Evolutionary conservation across 2,113 vertebrate genomes (phyloP).

Genomic region (Speoplatyrhinus poulsoni): DNA sequence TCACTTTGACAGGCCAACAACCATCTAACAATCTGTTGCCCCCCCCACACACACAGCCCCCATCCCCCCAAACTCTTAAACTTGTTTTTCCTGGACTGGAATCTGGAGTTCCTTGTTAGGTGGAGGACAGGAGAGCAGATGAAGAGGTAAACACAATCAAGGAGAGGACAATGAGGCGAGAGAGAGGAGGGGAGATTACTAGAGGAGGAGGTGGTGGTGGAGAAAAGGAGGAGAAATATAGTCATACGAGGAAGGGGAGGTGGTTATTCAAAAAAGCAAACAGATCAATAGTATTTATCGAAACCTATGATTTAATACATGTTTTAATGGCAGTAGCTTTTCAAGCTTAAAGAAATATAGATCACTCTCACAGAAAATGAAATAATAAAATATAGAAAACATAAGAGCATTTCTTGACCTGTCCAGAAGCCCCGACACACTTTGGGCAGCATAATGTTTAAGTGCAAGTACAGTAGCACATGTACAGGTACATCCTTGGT

Average conservation of each 20-base stretch:
- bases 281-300: too few species aligned
- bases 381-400: too few species aligned
- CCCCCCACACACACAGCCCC: background rate
- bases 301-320: too few species aligned
- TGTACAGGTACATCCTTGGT: too few species aligned
- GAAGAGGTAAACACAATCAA: conserved; percentile 9
- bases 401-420: too few species aligned
- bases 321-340: too few species aligned
- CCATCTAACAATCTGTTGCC: conserved; percentile 71
- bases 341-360: too few species aligned
- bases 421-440: too few species aligned
- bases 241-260: conserved; percentile 16
- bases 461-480: too few species aligned
- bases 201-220: conserved; percentile 15
- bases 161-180: background rate
- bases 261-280: background rate
- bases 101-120: conserved; percentile 36
- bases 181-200: background rate
- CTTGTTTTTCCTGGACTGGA: conserved; percentile 42
- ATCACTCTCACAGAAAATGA: too few species aligned
- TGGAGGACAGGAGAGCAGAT: conserved; percentile 13
- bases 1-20: conserved; percentile 69
- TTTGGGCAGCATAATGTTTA: too few species aligned
- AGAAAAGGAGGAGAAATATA: background rate
- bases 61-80: conserved; percentile 10